Evolutionary conservation across 2,113 vertebrate species (phyloP).

Genomic region (Neotoma lepida): DNA sequence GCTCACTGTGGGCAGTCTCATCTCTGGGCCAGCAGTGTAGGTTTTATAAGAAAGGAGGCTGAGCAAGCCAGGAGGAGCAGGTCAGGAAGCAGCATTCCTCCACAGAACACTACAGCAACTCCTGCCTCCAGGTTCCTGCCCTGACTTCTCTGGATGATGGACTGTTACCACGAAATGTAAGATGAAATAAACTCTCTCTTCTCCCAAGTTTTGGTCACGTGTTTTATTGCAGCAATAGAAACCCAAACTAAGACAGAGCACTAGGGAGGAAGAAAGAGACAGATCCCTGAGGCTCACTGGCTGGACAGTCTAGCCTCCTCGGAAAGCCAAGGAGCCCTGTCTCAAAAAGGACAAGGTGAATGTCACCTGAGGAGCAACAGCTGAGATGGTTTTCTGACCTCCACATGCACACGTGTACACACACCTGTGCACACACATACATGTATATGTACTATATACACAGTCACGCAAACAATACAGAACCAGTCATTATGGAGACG

Average conservation of each 20-base stretch:
- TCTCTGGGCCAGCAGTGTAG: neutral
- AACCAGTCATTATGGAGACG: neutral
- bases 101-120: neutral
- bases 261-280: neutral
- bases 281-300: neutral
- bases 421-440: neutral
- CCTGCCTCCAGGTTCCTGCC: neutral
- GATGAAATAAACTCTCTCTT: neutral
- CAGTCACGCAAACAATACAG: neutral
- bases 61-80: neutral
- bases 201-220: neutral
- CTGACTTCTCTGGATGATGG: neutral
- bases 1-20: neutral
- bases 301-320: neutral
- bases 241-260: neutral
- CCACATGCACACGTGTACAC: neutral
- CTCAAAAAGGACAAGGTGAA: neutral
- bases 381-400: neutral
- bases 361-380: neutral
- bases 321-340: neutral
- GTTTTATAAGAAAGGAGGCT: neutral
- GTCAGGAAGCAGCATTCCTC: neutral
- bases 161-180: neutral
- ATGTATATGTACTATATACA: neutral
- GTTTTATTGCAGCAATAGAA: neutral